Evolutionary conservation across 1,140 invertebrate genomes (phyloP).

Genomic region (Nylanderia fulva): DNA sequence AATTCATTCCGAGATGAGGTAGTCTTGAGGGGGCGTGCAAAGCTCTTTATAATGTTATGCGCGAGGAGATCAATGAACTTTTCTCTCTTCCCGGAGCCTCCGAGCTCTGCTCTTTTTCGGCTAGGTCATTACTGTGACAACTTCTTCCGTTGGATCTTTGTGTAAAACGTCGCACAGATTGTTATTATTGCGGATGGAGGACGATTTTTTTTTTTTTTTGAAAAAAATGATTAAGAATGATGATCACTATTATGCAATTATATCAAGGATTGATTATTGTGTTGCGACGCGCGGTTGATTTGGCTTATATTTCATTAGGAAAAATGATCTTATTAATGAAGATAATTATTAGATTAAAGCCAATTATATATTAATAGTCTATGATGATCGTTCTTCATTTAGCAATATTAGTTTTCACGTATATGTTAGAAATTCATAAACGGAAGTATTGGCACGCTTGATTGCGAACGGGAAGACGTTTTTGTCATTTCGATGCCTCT

Average conservation of each 20-base stretch:
- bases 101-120: not conserved
- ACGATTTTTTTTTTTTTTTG: too few relatives aligned
- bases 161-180: not conserved
- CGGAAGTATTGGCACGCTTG: not conserved
- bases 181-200: not conserved
- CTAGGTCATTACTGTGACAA: not conserved
- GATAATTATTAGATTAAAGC: conserved; percentile 8
- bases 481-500: not conserved
- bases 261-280: not conserved
- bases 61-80: not conserved
- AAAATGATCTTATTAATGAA: conserved; percentile 1
- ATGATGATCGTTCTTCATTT: not conserved
- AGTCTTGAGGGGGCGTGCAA: not conserved
- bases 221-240: not conserved
- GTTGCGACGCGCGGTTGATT: not conserved
- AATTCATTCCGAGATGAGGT: too few relatives aligned
- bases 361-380: not conserved
- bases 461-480: not conserved
- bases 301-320: not conserved
- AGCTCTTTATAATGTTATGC: not conserved
- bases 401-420: not conserved
- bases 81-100: not conserved
- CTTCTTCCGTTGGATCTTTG: not conserved
- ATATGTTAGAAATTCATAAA: not conserved
- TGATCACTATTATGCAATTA: conserved; percentile 20